A percentile compares a stretch with the other conserved stretches of the same genome.
These are phyloP conservation scores for Enhydra lutris DNA, from an alignment of 2,113 vertebrate species.

Conservation along the genomic window DNA sequence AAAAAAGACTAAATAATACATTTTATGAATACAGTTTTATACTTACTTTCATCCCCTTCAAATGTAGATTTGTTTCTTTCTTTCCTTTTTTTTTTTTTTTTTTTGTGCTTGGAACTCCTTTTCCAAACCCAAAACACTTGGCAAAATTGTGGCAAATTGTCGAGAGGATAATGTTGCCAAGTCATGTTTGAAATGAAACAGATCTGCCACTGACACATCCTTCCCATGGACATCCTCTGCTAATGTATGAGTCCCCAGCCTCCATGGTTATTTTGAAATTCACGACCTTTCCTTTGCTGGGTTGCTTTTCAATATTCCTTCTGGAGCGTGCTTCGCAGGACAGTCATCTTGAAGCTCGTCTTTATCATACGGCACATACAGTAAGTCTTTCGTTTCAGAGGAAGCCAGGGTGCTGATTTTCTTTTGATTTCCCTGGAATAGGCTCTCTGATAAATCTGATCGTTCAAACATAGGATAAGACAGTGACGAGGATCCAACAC, in stretches of 20 bases:
- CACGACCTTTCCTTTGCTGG: neutral
- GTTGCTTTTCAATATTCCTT: neutral
- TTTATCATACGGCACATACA: neutral
- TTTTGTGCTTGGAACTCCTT: neutral
- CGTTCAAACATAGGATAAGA: neutral
- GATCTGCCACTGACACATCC: neutral
- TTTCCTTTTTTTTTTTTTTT: too few relatives aligned
- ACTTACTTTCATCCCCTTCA: neutral
- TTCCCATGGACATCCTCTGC: neutral
- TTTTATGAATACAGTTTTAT: neutral
- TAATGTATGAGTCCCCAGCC: neutral
- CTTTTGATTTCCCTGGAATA: conserved; percentile 14
- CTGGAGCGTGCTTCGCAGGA: neutral
- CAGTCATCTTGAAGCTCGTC: neutral
- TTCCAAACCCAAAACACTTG: neutral
- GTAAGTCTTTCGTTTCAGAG: neutral
- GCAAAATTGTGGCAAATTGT: neutral
- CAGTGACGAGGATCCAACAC: neutral
- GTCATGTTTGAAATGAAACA: neutral
- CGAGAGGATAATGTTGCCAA: neutral
- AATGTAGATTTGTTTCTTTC: neutral
- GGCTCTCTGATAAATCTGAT: neutral
- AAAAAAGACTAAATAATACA: neutral
- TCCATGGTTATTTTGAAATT: neutral
- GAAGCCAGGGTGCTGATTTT: neutral